Base-by-base conservation (phyloP, 1,140 invertebrate species). In the Drosophila willistoni region DNA sequence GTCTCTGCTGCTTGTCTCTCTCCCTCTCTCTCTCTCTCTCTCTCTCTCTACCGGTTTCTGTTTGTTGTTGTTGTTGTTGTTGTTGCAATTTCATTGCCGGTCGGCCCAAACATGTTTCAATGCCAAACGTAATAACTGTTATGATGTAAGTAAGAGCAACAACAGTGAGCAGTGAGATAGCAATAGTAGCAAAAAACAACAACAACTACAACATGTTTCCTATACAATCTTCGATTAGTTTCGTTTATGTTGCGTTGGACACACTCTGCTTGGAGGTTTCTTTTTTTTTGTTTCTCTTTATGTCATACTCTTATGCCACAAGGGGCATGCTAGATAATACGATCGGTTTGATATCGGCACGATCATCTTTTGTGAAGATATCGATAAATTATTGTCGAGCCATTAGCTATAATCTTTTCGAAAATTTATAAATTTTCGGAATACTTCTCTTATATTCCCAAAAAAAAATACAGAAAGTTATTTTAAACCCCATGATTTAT, bases 61-160 rank as follows among this genome's bases (percentile, higher is more conserved):
- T 73, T 68, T 82, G 54, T 78, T 77, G 55, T 70, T 69, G 73
- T 82, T 79, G 79, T 68, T 82, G 54, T 78, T 77, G 55, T 70
- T 69, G 73, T 82, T 79, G 79, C 73, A 77, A 84, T 89, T 87
- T 87, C 84, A 87, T 84, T 87, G 83, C 83, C 83, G 83, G 79
- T 81, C 77, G 64, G 62, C 72, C 57, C 66, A 87, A 86, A 80
- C 82, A 71, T 83, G 82, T 83, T 90, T 89, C 87, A 90, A 90
- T 90, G 87, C 80, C 87, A 90, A 90, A 90, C 84, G 89, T 89
- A 90, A 90, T 90, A 87, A 87, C 87, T 70, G 84, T 84, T 87
- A 90, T 89, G 85, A 89, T 89, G 85, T 89, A 89, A 89, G 84
- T 90, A 60, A 68, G 47, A 56, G 57, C 59, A 69, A 44, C 68